Evolutionary conservation across 1,140 invertebrate species (phyloP), one percentile per base, ranked within the genome.

Genomic region (Apis dorsata): DNA sequence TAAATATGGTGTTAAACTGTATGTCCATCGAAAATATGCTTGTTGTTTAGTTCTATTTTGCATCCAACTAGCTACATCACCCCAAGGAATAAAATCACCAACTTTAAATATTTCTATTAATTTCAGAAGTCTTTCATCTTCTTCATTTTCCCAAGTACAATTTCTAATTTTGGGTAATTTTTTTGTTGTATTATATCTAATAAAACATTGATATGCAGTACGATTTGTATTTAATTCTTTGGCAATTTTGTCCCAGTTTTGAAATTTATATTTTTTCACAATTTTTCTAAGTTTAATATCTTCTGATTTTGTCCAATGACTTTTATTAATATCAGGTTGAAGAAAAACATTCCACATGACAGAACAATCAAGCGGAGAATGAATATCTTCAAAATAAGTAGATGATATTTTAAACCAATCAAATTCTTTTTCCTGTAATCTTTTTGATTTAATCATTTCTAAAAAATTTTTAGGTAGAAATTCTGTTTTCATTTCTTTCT

Each of bases 331-430:
- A 12, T 93, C 88, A 0, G 96, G 96, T 89, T 96, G 95, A 74
- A 97, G 88, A 88, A 95, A 96, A 24, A 95, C 93, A 77, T 95
- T 94, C 97, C 97, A 97, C 90, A 96, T 95, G 0, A 94, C 94
- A 66, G 93, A 88, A 88, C 95, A 96, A 88, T 95, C 95, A 2
- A 92, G 90, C 0, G 94, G 88, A 1, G 93, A 93, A 85, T 95
- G 95, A 17, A 93, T 92, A 79, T 91, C 91, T 65, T 94, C 90
- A 72, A 95, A 90, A 79, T 94, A 90, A 9, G 85, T 70, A 0
- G 85, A 90, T 8, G 94, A 93, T 72, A 95, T 94, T 87, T 93
- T 94, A 79, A 93, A 78, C 94, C 94, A 95, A 77, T 94, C 93
- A 79, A 93, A 94, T 83, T 93, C 91, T 71, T 78, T 91, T 0